These are phyloP conservation scores for Lithophane socia DNA, from an alignment of 2,888 invertebrate species.

Conservation along the genomic window DNA sequence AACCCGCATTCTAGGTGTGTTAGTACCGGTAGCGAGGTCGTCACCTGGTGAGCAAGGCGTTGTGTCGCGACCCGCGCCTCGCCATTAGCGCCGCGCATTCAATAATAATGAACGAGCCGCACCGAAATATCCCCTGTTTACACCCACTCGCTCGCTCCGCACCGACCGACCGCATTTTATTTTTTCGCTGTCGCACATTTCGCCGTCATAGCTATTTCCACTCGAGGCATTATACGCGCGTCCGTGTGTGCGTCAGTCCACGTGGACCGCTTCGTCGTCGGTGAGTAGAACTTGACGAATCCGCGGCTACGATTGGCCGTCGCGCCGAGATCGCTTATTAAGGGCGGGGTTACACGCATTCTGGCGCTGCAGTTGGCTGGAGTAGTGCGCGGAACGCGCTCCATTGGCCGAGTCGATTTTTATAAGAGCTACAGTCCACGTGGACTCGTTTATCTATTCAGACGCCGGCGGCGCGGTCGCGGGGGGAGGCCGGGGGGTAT, in stretches of 20 bases:
- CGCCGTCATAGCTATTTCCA: conserved; percentile 91
- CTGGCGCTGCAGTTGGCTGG: conserved; percentile 77
- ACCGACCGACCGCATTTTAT: conserved; percentile 91
- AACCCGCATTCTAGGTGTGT: conserved; percentile 15
- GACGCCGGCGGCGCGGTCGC: conserved; percentile 91
- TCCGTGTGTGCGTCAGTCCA: conserved; percentile 87
- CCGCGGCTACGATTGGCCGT: conserved; percentile 77
- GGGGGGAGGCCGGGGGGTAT: conserved; percentile 90
- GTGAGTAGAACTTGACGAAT: conserved; percentile 84
- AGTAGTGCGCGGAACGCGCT: conserved; percentile 68
- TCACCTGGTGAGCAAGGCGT: conserved; percentile 52
- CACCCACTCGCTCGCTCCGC: conserved; percentile 89
- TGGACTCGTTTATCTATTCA: conserved; percentile 91
- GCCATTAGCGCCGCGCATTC: conserved; percentile 89
- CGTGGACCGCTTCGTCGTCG: conserved; percentile 88
- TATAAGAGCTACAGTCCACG: conserved; percentile 90
- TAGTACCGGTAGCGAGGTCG: conserved; percentile 50
- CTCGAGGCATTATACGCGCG: conserved; percentile 89
- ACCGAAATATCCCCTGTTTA: conserved; percentile 90
- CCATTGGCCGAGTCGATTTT: conserved; percentile 88
- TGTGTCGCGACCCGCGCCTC: conserved; percentile 70
- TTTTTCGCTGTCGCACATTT: conserved; percentile 91
- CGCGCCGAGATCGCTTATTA: conserved; percentile 89
- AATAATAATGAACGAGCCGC: conserved; percentile 90
- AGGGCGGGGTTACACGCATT: conserved; percentile 90